Evolutionary conservation across 1,140 invertebrate species (phyloP).

Genomic region (Formica selysi): DNA sequence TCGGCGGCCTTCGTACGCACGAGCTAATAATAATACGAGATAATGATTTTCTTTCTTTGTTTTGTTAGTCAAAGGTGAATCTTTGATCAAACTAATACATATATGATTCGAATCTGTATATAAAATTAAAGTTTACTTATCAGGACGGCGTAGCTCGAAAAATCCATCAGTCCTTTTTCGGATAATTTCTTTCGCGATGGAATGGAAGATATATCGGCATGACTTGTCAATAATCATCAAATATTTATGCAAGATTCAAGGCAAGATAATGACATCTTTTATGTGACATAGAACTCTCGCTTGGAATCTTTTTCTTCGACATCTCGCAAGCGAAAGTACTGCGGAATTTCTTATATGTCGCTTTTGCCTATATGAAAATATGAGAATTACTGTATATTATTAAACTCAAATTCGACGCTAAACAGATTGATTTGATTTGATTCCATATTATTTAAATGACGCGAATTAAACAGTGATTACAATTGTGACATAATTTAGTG

Average conservation of each 20-base stretch:
- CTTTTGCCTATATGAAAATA: not conserved
- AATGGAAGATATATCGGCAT: not conserved
- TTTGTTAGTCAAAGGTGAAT: not conserved
- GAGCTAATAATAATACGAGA: not conserved
- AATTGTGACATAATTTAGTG: not conserved
- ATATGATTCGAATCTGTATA: not conserved
- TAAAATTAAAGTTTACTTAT: not conserved
- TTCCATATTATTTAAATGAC: not conserved
- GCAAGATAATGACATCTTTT: constrained; percentile 8
- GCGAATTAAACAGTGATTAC: not conserved
- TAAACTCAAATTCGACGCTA: not conserved
- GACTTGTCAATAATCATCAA: not conserved
- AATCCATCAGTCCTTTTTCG: not conserved
- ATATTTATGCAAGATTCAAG: not conserved
- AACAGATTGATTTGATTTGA: not conserved
- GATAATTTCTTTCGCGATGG: not conserved
- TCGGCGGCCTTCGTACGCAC: not conserved
- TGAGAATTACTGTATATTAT: not conserved
- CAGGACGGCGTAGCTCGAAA: not conserved
- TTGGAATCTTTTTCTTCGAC: not conserved
- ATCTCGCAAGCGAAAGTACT: constrained; percentile 1
- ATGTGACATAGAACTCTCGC: constrained; percentile 13
- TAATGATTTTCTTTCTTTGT: not conserved
- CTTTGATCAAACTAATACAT: not conserved
- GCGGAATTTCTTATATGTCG: not conserved